Evolutionary conservation across 2,797 vertebrate species (phyloP), one percentile per base, ranked within the genome.

Genomic region (Acestrorhynchus altus): DNA sequence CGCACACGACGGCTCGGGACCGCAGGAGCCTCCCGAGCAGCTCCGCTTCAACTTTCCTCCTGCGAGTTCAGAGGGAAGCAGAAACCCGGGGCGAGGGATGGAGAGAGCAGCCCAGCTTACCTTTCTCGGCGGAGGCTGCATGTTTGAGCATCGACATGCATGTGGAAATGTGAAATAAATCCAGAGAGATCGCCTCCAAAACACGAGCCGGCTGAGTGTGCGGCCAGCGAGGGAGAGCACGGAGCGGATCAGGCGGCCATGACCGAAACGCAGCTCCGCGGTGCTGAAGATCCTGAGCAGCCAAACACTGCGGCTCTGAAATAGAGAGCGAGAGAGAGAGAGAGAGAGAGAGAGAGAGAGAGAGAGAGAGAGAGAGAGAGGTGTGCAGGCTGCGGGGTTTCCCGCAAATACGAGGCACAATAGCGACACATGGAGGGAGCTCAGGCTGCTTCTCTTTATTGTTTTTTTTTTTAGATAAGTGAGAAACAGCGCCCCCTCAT

Each of bases 121-220:
- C 96, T 97, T 97, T 94, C 96, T 96, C 93, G 97, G 96, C 90
- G 97, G 97, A 85, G 96, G 97, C 95, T 98, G 97, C 97, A 98
- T 98, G 90, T 92, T 95, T 95, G 88, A 91, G 92, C 89, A 88
- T 92, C 91, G 92, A 93, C 90, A 92, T 93, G 93, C 91, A 95
- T 86, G 89, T 88, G 84, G 85, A 90, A 92, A 90, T 88, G 65
- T 69, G 39, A 83, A 66, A 72, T 51, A 24, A 46, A 57, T 40
- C 31, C 86, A 85, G 81, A 87, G 86, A 88, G 31, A 2, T 6
- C 81, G 85, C 91, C 86, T 72, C 72, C 77, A 76, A 77, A 81
- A 71, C 51, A 59, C 22, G 42, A 77, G 44, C 44, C 47, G 40
- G 67, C 31, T 35, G 31, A 2, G 40, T 18, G 6, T 22, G 46